Conservation (phyloP, 2,888 invertebrate genomes). For the Ornithoptera alexandrae region DNA sequence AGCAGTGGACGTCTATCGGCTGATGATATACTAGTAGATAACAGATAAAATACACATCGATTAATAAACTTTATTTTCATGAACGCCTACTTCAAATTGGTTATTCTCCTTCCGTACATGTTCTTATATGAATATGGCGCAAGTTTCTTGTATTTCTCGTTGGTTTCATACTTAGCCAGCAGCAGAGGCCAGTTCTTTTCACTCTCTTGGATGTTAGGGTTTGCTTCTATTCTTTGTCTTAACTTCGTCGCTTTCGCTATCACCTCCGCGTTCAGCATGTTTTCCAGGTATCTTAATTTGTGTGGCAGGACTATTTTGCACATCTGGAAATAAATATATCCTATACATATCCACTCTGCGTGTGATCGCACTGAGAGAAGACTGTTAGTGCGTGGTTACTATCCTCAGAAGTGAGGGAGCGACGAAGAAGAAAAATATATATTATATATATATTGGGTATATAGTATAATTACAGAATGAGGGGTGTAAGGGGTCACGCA, state of each 20-base stretch:
- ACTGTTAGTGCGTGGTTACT: no score
- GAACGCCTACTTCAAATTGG: slow-evolving; percentile 15
- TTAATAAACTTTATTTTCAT: slow-evolving; percentile 1
- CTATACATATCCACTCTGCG: no score
- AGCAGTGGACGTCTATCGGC: no score
- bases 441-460: no score
- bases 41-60: no score
- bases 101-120: slow-evolving; percentile 46
- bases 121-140: slow-evolving; percentile 41
- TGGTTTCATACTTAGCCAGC: slow-evolving; percentile 59
- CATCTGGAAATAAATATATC: slow-evolving; percentile 46
- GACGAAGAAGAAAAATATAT: no score
- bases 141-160: slow-evolving; percentile 43
- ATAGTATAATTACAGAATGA: no score
- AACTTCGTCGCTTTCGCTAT: slow-evolving; percentile 69
- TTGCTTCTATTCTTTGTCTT: slow-evolving; percentile 61
- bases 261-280: slow-evolving; percentile 70
- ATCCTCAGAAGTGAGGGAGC: no score
- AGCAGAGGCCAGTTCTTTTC: slow-evolving; percentile 67
- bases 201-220: slow-evolving; percentile 57
- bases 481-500: no score
- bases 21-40: no score
- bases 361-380: no score
- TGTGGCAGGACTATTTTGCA: slow-evolving; percentile 68
- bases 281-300: slow-evolving; percentile 69